Conservation (phyloP, 2,797 vertebrate species). For the Enoplosus armatus region DNA sequence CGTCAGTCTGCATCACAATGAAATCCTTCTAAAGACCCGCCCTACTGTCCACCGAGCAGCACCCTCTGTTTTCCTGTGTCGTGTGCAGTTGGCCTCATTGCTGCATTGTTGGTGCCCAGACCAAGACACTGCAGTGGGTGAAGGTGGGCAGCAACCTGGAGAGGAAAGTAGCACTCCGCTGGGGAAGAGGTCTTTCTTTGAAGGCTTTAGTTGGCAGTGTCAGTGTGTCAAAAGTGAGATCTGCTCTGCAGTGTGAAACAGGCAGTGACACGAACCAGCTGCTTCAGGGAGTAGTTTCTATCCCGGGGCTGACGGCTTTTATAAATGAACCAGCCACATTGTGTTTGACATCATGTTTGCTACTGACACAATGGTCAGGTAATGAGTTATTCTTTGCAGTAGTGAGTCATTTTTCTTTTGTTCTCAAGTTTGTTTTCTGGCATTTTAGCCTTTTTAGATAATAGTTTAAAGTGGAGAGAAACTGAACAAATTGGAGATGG, state of each 20-base stretch:
- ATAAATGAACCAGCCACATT: conserved; percentile 41
- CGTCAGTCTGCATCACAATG: conserved; percentile 35
- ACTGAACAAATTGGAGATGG: not conserved
- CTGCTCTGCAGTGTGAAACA: conserved; percentile 33
- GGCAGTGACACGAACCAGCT: conserved; percentile 51
- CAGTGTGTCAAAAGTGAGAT: conserved; percentile 24
- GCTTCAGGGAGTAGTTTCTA: conserved; percentile 39
- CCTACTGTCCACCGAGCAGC: conserved; percentile 11
- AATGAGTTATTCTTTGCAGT: not conserved
- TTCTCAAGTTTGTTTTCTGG: conserved; percentile 4
- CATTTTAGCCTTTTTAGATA: conserved; percentile 1
- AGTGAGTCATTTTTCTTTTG: conserved; percentile 19
- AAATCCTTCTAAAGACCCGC: conserved; percentile 3
- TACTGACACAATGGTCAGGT: conserved; percentile 11
- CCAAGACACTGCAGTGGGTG: not conserved
- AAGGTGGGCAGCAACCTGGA: conserved; percentile 14
- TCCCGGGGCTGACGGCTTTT: conserved; percentile 28
- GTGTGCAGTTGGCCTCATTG: conserved; percentile 9
- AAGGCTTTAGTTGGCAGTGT: conserved; percentile 29
- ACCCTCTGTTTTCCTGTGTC: not conserved
- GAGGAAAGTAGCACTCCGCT: not conserved
- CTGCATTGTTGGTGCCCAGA: not conserved
- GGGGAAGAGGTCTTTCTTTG: conserved; percentile 31
- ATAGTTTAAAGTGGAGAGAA: not conserved
- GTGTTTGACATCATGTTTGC: conserved; percentile 23